Conservation (phyloP, 2,797 vertebrate genomes). For the Loris lydekkerianus region DNA sequence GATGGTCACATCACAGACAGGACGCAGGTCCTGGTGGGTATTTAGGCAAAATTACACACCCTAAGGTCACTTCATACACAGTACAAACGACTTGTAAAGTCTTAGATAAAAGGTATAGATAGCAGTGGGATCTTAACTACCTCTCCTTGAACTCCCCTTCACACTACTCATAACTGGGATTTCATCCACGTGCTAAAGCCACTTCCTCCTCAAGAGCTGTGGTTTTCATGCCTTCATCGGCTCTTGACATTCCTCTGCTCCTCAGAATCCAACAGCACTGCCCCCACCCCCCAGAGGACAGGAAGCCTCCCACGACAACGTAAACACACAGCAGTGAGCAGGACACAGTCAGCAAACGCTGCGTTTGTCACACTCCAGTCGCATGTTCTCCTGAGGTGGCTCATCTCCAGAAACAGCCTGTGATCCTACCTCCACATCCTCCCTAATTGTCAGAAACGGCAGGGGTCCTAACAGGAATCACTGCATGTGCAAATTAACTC, state of each 20-base stretch:
- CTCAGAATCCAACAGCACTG: neutral
- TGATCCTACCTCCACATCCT: neutral
- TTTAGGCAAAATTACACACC: neutral
- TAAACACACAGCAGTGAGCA: neutral
- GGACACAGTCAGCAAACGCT: neutral
- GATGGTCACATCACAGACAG: rapidly evolving
- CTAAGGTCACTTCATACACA: neutral
- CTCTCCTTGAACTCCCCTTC: neutral
- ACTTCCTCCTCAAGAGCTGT: neutral
- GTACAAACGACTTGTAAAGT: neutral
- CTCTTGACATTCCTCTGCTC: neutral
- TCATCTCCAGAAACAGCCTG: constrained; percentile 2
- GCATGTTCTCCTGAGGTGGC: neutral
- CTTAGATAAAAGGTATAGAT: neutral
- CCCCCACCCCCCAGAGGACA: neutral
- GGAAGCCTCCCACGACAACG: neutral
- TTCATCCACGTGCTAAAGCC: neutral
- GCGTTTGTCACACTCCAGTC: neutral
- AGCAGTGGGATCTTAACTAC: neutral
- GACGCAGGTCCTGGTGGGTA: neutral
- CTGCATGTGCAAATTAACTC: neutral
- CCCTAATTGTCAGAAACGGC: neutral
- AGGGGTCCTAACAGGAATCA: neutral
- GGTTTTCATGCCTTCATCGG: neutral
- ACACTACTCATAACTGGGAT: neutral